A percentile compares a stretch with the other conserved stretches of the same genome.
phyloP scores from a whole-genome alignment of 2,113 vertebrate genomes.

The Peromyscus maniculatus region DNA sequence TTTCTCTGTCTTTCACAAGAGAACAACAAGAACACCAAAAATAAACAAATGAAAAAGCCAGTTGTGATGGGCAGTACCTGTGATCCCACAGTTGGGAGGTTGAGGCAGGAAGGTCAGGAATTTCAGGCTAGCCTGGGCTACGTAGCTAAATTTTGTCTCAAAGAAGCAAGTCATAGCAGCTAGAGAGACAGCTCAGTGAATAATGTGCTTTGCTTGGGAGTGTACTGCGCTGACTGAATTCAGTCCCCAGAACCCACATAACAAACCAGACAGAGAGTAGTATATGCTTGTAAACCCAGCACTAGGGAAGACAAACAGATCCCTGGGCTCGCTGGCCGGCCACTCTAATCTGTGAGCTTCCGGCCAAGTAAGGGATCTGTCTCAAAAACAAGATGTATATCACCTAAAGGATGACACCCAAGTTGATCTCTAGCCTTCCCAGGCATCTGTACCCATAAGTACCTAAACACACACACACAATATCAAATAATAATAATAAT shows the following conservation, averaged over 20 bases:
- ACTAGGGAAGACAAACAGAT: background rate
- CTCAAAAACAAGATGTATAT: background rate
- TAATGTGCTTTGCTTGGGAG: too few species aligned
- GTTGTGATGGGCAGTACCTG: background rate
- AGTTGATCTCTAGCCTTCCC: background rate
- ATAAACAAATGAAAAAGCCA: background rate
- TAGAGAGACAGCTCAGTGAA: background rate
- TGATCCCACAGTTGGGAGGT: background rate
- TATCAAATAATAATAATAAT: too few species aligned
- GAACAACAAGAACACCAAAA: background rate
- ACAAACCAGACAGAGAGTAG: background rate
- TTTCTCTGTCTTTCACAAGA: slow-evolving; percentile 15
- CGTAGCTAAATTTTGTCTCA: background rate
- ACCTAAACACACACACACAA: background rate
- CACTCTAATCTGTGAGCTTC: background rate
- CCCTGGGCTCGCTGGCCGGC: background rate
- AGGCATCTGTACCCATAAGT: background rate
- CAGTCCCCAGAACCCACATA: background rate
- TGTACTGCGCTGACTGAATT: background rate
- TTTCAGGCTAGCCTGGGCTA: background rate
- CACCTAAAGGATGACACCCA: too few species aligned
- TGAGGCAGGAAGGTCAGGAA: background rate
- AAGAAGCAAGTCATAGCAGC: background rate
- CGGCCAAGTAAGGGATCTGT: background rate
- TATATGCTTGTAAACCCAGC: background rate